phyloP scores from a whole-genome alignment of 2,797 vertebrate genomes.

The Eulemur coronatus region DNA sequence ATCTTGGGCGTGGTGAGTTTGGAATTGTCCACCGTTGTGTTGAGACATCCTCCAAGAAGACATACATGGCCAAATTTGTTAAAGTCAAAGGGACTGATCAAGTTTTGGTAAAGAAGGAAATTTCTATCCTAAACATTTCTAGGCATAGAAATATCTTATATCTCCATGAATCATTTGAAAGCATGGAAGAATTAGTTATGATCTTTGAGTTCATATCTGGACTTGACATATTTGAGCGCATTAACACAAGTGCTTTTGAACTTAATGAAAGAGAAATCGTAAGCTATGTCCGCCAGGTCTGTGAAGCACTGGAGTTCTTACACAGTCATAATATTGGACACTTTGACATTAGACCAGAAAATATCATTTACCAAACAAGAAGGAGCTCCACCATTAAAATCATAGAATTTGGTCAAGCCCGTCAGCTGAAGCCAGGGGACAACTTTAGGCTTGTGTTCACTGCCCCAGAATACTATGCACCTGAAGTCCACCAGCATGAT shows the following conservation, averaged over 20 bases:
- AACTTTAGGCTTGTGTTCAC: conserved; percentile 95
- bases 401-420: conserved; percentile 96
- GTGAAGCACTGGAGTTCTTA: conserved; percentile 94
- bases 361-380: conserved; percentile 96
- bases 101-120: conserved; percentile 97
- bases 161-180: conserved; percentile 96
- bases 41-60: conserved; percentile 94
- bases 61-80: conserved; percentile 97
- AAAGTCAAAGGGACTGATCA: conserved; percentile 99
- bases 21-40: conserved; percentile 96
- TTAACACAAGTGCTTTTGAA: conserved; percentile 93
- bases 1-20: conserved; percentile 96
- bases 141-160: conserved; percentile 94
- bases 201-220: conserved; percentile 99
- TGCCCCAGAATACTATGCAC: conserved; percentile 95
- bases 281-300: conserved; percentile 94
- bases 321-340: conserved; percentile 93
- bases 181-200: conserved; percentile 97
- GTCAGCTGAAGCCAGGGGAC: conserved; percentile 95
- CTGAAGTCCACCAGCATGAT: conserved; percentile 98
- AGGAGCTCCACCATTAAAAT: conserved; percentile 94
- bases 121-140: conserved; percentile 93
- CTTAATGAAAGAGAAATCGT: conserved; percentile 94
- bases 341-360: conserved; percentile 98
- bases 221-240: conserved; percentile 96